Base-by-base conservation (phyloP, 2,113 vertebrate species). In the Peromyscus maniculatus region DNA sequence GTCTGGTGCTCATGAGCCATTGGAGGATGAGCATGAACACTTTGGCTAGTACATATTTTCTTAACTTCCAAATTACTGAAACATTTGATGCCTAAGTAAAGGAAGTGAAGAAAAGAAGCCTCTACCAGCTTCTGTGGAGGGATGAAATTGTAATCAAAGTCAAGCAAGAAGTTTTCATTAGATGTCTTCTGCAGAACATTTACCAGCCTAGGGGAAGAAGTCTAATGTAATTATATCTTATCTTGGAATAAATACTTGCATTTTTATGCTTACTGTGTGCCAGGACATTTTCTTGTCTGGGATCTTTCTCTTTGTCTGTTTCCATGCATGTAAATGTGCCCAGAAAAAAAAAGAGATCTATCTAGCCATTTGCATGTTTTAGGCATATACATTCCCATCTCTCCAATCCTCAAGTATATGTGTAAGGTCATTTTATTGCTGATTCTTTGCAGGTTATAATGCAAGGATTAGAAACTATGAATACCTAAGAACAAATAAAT, bases 81-180 rank as follows among this genome's bases (percentile, higher is more conserved):
- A 46, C 24, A 17, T 82, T 92, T 71, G 57, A 77, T 75, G 39
- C 87, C 86, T 87, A 33, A 62, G 49, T 17, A 66, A 91, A 89
- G 36, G 62, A 74, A 57, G 17, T 77, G 36, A 16, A 13, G n/a
- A 66, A 64, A 71, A 89, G 72, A 84, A 74, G 24, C 43, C 31
- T 79, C 10, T 74, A 28, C 5, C 64, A 67, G n/a, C 36, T 78
- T n/a, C 55, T 92, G 1, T 80, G 72, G 31, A 94, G 64, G 83
- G 46, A 33, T 79, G 15, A 86, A 83, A 84, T 1, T 71, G 28
- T 89, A 16, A 71, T 24, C 36, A 82, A 3, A n/a, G 28, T 78
- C 52, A 91, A 31, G 26, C 4, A 91, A 95, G 55, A 66, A 86
- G 52, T 77, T 89, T 64, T 91, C 16, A 62, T 89, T 17, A 87